Evolutionary conservation across 2,888 invertebrate genomes (phyloP).

Genomic region (Scaptodrosophila latifasciaeformis): DNA sequence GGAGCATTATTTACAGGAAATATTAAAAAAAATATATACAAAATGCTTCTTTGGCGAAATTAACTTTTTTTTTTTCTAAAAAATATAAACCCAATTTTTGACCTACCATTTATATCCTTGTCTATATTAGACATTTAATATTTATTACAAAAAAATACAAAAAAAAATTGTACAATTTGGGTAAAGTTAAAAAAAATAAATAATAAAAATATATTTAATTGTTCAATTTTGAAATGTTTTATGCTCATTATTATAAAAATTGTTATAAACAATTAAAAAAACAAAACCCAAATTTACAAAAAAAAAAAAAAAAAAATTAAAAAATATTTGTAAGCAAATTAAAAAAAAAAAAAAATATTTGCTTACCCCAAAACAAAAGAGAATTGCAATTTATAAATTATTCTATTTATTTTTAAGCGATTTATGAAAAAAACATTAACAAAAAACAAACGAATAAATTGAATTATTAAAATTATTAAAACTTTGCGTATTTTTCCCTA

Average conservation of each 20-base stretch:
- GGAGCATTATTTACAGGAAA: slow-evolving; percentile 45
- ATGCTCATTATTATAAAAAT: too few species aligned
- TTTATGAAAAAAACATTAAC: slow-evolving; percentile 19
- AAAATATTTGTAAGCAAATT: too few species aligned
- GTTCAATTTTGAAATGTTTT: not conserved
- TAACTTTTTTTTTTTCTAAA: not conserved
- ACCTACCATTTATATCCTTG: slow-evolving; percentile 55
- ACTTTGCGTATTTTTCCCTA: too few species aligned
- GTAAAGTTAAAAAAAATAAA: slow-evolving; percentile 21
- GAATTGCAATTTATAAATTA: slow-evolving; percentile 53
- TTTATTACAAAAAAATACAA: slow-evolving; percentile 37
- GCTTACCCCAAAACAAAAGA: too few species aligned
- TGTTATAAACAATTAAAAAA: slow-evolving; percentile 17
- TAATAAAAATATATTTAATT: slow-evolving; percentile 5
- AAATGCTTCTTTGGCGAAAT: slow-evolving; percentile 45
- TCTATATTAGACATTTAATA: slow-evolving; percentile 66
- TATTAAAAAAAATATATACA: slow-evolving; percentile 27
- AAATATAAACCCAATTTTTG: slow-evolving; percentile 39
- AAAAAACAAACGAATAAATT: slow-evolving; percentile 24
- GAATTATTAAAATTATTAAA: too few species aligned
- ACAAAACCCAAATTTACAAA: too few species aligned
- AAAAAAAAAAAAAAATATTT: slow-evolving; percentile 19
- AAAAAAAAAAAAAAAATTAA: too few species aligned
- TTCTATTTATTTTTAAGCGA: slow-evolving; percentile 52
- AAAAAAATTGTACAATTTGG: slow-evolving; percentile 33